Base-by-base conservation (phyloP, 2,113 vertebrate genomes). In the Heliornis fulica region DNA sequence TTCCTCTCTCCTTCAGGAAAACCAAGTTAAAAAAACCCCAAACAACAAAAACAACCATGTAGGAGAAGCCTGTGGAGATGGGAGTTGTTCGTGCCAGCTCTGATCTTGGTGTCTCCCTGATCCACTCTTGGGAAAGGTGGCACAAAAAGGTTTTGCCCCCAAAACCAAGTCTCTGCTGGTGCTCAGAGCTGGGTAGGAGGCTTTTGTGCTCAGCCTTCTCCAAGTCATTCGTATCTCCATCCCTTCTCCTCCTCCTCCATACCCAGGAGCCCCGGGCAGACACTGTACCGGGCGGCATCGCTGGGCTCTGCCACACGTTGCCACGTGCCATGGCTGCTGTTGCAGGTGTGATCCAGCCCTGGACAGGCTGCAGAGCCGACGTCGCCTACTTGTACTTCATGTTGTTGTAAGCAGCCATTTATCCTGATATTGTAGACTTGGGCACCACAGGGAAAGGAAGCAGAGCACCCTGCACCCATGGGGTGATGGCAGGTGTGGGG, bases 401-500 rank as follows among this genome's bases (percentile, higher is more conserved):
- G 3, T 0, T 12, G 26, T 34, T 79, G 26, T 53, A 13, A 8
- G n/a, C 40, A 78, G 31, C 2, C 26, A 20, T 9, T 18, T 1
- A 14, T 25, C 25, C 8, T 54, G 54, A 12, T 23, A 14, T 7
- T 45, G 19, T 5, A 11, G 40, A 20, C 50, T 18, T 16, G 41
- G 41, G 32, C 4, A 1, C 45, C 11, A 20, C 32, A 14, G 23
- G 36, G 60, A 22, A 15, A n/a, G 34, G n/a, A 36, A 41, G 28
- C 11, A 13, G 41, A 10, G 22, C 12, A 13, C 2, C 1, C 34
- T 29, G n/a, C 9, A 9, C 31, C n/a, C 2, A 0, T 11, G 26
- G 28, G 32, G 23, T 43, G 4, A 0, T 11, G 23, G 26, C 1
- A 5, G 26, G n/a, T 19, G 8, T 1, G 1, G 40, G 15, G 45